These are phyloP conservation scores for Eutolmus rufibarbis DNA, from an alignment of 2,888 invertebrate species.

Conservation along the genomic window DNA sequence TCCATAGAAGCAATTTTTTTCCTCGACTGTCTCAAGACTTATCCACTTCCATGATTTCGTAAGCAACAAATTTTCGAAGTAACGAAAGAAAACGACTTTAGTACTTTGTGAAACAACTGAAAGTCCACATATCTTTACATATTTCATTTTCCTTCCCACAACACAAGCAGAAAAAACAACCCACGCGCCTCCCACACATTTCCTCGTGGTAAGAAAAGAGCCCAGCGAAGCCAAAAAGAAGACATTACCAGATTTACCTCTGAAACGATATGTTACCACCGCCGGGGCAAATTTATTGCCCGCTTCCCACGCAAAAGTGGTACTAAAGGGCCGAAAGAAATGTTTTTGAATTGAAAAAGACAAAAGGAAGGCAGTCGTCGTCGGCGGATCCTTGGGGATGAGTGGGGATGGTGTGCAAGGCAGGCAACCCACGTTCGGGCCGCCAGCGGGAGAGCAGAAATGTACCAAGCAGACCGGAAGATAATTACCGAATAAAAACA, in stretches of 20 bases:
- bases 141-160: neutral
- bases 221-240: neutral
- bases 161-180: neutral
- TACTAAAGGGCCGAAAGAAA: neutral
- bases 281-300: neutral
- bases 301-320: neutral
- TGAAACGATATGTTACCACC: neutral
- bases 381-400: neutral
- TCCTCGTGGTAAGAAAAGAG: neutral
- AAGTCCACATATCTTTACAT: neutral
- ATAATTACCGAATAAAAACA: conserved; percentile 36
- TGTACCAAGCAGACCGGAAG: neutral
- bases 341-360: neutral
- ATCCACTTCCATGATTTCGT: neutral
- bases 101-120: neutral
- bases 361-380: neutral
- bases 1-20: neutral
- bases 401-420: neutral
- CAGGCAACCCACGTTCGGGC: neutral
- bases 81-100: neutral
- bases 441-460: neutral
- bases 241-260: neutral
- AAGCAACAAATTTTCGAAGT: neutral
- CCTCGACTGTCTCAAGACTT: neutral
- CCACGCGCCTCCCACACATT: neutral